A percentile compares a stretch with the other conserved stretches of the same genome.
Evolutionary conservation across 2,888 invertebrate genomes (phyloP).

Genomic region (Drosophila falleni): DNA sequence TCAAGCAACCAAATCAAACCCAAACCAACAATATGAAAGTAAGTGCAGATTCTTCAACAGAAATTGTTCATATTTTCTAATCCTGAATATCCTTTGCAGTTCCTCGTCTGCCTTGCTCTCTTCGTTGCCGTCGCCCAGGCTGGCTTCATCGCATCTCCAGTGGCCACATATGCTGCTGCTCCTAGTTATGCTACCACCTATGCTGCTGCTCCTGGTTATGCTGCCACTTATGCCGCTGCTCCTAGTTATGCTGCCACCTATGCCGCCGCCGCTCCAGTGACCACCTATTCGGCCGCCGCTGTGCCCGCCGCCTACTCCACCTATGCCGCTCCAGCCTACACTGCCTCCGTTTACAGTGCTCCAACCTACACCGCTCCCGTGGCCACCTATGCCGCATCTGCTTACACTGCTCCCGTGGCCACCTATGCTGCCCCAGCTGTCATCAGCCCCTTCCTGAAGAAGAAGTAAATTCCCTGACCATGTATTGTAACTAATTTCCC

Average conservation of each 20-base stretch:
- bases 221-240: conserved; percentile 59
- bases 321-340: conserved; percentile 56
- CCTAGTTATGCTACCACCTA: conserved; percentile 60
- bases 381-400: conserved; percentile 55
- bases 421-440: conserved; percentile 68
- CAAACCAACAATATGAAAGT: conserved; percentile 67
- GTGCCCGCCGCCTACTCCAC: conserved; percentile 58
- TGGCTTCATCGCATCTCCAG: conserved; percentile 64
- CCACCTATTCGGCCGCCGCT: conserved; percentile 54
- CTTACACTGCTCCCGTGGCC: conserved; percentile 59
- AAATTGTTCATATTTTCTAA: conserved; percentile 14
- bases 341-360: conserved; percentile 54
- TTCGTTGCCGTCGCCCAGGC: conserved; percentile 81
- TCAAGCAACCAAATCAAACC: conserved; percentile 45
- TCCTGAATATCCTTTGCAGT: conserved; percentile 48
- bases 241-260: conserved; percentile 56
- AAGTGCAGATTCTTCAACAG: conserved; percentile 24
- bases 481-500: neutral
- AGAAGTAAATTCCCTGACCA: conserved; percentile 61
- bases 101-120: conserved; percentile 81
- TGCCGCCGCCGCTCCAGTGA: conserved; percentile 60
- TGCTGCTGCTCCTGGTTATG: conserved; percentile 54
- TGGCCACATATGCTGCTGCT: conserved; percentile 54
- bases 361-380: conserved; percentile 62
- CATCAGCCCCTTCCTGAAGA: conserved; percentile 71